Base-by-base conservation (phyloP, 2,888 invertebrate genomes). In the Caenorhabditis zanzibari region DNA sequence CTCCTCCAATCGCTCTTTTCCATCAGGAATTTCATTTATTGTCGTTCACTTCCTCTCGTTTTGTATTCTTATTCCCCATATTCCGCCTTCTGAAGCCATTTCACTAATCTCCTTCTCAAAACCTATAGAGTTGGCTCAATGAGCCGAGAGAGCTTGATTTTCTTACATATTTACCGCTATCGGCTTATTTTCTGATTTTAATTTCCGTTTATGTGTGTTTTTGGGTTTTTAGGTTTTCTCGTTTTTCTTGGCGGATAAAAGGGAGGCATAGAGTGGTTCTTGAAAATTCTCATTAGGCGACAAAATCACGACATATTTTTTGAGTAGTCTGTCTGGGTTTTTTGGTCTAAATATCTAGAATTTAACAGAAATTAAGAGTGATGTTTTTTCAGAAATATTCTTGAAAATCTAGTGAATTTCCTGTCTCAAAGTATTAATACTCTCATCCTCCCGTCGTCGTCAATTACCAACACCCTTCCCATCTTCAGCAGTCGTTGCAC, bases 11-110 rank as follows among this genome's bases (percentile, higher is more conserved):
- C 81, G 66, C 74, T 41, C 38, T 68, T 68, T 74, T 74, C 68
- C 74, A 81, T 81, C 81, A 81, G 14, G 68, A 81, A 69, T 81
- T 81, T 44, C 35, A 74, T 81, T 81, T 74, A 81, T 81, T 69
- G 74, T 73, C 72, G n/a, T 54, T 64, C 41, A 19, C 22, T 14
- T 35, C 56, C 26, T 38, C 38, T 12, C 49, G 24, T 26, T 54
- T 54, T 54, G 24, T 24, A 16, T 54, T 68, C 54, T 54, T 54
- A 68, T 28, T 44, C 63, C 74, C 7, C 10, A 4, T 38, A 12
- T 52, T 47, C 28, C 41, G 24, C 49, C 32, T 64, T 69, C 58
- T 56, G 71, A 79, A 79, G 71, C 79, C 79, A 54, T 71, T 71
- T 16, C 71, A 61, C 79, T 79, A 79, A 79, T 79, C 79, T 79